Base-by-base conservation (phyloP, 2,797 vertebrate species). In the Chromis chromis region DNA sequence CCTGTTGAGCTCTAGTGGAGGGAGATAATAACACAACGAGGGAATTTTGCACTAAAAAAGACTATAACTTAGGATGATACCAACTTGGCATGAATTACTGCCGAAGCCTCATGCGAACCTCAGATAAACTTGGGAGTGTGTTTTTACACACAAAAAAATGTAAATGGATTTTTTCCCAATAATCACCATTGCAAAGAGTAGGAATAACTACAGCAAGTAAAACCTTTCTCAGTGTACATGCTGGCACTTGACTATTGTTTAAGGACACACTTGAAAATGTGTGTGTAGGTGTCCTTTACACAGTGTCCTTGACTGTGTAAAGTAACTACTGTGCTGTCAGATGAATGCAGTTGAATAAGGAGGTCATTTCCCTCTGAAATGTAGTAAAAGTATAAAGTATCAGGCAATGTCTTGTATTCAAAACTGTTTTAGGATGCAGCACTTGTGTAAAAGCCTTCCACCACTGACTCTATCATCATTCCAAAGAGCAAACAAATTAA, bases 401-500 rank as follows among this genome's bases (percentile, higher is more conserved):
- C 40, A 40, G 40, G 9, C 1, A 11, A 31, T 42, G 6, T 21
- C 17, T 25, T 28, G 19, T 4, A 57, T 28, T 44, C 55, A 3
- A 19, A 40, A 4, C 3, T 53, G 46, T 17, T 16, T 39, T 40
- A 36, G 48, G 46, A 46, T 36, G 13, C 21, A 50, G 44, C 1
- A 33, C 25, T 57, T 24, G 6, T 1, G 4, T 17, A 17, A 52
- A 52, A 11, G 54, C 10, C 33, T 49, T 55, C 36, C 65, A 60
- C 58, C 55, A 21, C 16, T 17, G 19, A 28, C n/a, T 49, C 46
- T 21, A 9, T 22, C 46, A 49, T 53, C 7, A 36, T 46, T 22
- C 5, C 59, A 62, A 67, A 82, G 54, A 54, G 53, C 16, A 27
- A 50, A 62, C 21, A 22, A 62, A 63, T 39, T 24, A 65, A 44